Evolutionary conservation across 2,113 vertebrate genomes (phyloP).

Genomic region (Coregonus clupeaformis): DNA sequence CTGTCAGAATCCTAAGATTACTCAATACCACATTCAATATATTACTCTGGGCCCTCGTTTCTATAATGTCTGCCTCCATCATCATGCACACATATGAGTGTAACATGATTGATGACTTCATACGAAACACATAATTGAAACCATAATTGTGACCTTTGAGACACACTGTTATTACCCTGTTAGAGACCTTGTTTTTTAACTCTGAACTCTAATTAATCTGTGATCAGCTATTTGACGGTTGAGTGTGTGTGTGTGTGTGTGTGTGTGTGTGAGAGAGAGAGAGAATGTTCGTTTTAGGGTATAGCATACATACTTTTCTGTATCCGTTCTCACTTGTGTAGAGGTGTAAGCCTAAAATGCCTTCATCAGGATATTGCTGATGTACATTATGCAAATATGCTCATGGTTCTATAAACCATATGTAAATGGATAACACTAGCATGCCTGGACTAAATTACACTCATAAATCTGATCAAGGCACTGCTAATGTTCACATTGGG

Average conservation of each 20-base stretch:
- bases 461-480: constrained; percentile 58
- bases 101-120: constrained; percentile 8
- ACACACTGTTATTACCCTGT: no score
- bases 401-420: constrained; percentile 36
- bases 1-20: background rate
- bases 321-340: constrained; percentile 6
- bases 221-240: background rate
- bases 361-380: constrained; percentile 40
- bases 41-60: background rate
- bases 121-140: background rate
- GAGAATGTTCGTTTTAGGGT: constrained; percentile 2
- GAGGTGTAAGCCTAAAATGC: constrained; percentile 15
- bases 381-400: constrained; percentile 50
- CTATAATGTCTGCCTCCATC: no score
- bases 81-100: background rate
- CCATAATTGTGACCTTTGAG: no score
- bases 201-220: no score
- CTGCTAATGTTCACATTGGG: constrained; percentile 42
- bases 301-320: constrained; percentile 10
- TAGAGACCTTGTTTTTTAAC: no score
- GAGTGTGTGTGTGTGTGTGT: background rate
- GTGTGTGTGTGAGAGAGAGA: no score
- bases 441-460: constrained; percentile 43
- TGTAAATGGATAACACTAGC: constrained; percentile 48
- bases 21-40: background rate